Conservation (phyloP, 2,113 vertebrate species). For the Psilopsiagon aurifrons region DNA sequence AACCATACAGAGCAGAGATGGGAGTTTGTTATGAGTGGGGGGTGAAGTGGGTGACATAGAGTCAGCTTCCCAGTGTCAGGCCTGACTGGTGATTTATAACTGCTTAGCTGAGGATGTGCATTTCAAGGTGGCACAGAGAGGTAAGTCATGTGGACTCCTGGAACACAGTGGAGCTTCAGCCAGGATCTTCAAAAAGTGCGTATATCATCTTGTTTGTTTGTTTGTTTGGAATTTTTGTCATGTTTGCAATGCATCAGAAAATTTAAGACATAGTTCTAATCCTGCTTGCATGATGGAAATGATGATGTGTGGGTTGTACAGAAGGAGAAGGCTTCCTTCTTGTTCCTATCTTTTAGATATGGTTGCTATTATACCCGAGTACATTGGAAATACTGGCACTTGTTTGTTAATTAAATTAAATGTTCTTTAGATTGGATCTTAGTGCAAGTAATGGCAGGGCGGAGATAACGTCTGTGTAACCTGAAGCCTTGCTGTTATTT, state of each 20-base stretch:
- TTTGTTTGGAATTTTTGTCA: not conserved
- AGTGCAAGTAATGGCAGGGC: not conserved
- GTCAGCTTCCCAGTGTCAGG: not conserved
- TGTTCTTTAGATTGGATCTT: not conserved
- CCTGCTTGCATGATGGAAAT: not conserved
- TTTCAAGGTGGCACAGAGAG: conserved; percentile 51
- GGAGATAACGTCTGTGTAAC: not conserved
- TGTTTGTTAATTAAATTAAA: not conserved
- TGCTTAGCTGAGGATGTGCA: not conserved
- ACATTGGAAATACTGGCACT: not conserved
- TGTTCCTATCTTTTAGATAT: not conserved
- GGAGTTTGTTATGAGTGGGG: not conserved
- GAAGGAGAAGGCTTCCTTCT: not conserved
- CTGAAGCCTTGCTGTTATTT: not conserved
- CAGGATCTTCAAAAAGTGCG: conserved; percentile 60
- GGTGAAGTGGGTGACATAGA: not conserved
- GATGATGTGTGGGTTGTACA: not conserved
- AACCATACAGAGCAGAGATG: not conserved
- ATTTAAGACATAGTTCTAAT: not conserved
- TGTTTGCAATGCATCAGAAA: not conserved
- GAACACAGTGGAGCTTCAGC: not conserved
- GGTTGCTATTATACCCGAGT: not conserved
- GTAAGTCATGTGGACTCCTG: conserved; percentile 50
- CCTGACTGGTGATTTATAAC: not conserved
- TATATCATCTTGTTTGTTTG: not conserved